Evolutionary conservation across 1,140 invertebrate genomes (phyloP).

Genomic region (Halesus radiatus): DNA sequence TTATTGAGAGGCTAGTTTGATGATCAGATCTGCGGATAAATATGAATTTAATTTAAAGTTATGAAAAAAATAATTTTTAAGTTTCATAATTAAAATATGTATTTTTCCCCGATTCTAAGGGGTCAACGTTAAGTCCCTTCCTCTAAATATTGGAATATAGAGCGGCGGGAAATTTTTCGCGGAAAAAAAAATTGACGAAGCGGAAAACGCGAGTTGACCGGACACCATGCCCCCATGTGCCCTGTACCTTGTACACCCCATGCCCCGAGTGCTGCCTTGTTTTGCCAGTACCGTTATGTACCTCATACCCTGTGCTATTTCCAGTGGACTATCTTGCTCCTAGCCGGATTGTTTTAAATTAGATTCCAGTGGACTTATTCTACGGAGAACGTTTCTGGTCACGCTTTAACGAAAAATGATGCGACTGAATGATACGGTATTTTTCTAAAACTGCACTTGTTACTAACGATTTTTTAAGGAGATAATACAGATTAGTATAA

Average conservation of each 20-base stretch:
- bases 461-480: background rate
- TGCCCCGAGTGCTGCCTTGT: too few species aligned
- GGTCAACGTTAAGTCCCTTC: background rate
- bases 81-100: too few species aligned
- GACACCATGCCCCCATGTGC: slow-evolving; percentile 11
- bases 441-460: background rate
- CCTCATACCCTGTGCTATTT: too few species aligned
- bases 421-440: background rate
- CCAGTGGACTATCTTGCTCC: too few species aligned
- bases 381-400: background rate
- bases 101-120: background rate
- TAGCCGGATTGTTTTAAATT: slow-evolving; percentile 20
- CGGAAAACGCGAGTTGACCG: slow-evolving; percentile 20
- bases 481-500: too few species aligned
- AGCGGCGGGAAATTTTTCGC: background rate
- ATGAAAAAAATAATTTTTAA: too few species aligned
- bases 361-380: slow-evolving; percentile 20
- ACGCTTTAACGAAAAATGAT: background rate
- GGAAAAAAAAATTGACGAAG: slow-evolving; percentile 22
- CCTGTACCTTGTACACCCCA: too few species aligned
- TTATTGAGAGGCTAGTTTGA: too few species aligned
- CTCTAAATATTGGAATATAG: slow-evolving; percentile 2
- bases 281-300: too few species aligned
- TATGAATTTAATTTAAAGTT: too few species aligned
- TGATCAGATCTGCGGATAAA: too few species aligned